A percentile compares a stretch with the other conserved stretches of the same genome.
phyloP scores from a whole-genome alignment of 2,888 invertebrate species.

The Platynereis dumerilii region DNA sequence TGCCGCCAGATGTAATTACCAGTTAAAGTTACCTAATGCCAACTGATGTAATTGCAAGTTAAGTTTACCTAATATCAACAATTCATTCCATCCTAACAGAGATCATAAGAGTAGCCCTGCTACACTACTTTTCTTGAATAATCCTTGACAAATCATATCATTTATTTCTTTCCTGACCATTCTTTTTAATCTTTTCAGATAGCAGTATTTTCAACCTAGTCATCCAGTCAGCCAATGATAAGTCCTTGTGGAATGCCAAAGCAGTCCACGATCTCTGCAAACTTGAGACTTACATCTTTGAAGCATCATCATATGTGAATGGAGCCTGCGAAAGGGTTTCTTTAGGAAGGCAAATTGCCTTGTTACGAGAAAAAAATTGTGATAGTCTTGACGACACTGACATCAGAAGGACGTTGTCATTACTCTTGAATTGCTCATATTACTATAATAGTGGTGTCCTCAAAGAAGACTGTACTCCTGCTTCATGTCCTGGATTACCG shows the following conservation, averaged over 20 bases:
- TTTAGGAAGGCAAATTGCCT: background rate
- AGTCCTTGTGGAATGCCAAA: background rate
- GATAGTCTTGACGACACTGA: background rate
- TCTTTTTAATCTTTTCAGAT: constrained; percentile 2
- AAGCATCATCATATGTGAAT: background rate
- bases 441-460: constrained; percentile 1
- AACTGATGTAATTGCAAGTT: no score
- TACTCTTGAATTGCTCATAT: constrained; percentile 2
- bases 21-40: no score
- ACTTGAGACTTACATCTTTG: background rate
- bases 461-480: background rate
- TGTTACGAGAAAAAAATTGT: background rate
- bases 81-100: no score
- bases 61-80: no score
- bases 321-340: background rate
- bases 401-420: background rate
- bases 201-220: no score
- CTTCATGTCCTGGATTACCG: constrained; percentile 1
- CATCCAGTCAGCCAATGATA: background rate
- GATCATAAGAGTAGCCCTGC: no score
- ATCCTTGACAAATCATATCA: no score
- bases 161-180: background rate
- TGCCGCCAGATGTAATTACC: no score
- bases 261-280: constrained; percentile 1
- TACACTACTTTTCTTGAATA: no score